Evolutionary conservation across 2,888 invertebrate species (phyloP).

Genomic region (Archips crataeganus): DNA sequence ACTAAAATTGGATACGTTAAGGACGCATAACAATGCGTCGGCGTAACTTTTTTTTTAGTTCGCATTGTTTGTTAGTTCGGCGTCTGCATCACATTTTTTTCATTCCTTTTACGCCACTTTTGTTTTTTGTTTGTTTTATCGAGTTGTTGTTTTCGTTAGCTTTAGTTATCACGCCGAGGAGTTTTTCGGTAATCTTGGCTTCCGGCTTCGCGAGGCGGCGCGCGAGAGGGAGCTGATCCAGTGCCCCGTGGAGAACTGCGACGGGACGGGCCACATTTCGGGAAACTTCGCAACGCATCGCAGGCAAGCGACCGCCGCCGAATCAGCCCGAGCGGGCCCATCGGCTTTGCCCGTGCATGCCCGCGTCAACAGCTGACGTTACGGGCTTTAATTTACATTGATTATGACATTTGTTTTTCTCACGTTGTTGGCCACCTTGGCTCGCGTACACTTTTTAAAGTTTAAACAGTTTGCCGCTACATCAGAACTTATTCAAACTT

Average conservation of each 20-base stretch:
- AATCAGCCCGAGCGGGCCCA: neutral
- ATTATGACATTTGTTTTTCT: slow-evolving; percentile 18
- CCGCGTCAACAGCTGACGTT: slow-evolving; percentile 88
- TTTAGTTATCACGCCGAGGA: slow-evolving; percentile 68
- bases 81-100: slow-evolving; percentile 44
- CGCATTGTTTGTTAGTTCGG: slow-evolving; percentile 42
- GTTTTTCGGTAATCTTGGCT: slow-evolving; percentile 73
- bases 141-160: slow-evolving; percentile 57
- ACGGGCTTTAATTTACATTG: slow-evolving; percentile 86
- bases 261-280: slow-evolving; percentile 95
- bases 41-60: slow-evolving; percentile 42
- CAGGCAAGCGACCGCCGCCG: slow-evolving; percentile 87
- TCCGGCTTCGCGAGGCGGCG: slow-evolving; percentile 87
- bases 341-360: slow-evolving; percentile 50
- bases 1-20: slow-evolving; percentile 49
- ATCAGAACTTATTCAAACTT: slow-evolving; percentile 4
- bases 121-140: slow-evolving; percentile 47
- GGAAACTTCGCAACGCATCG: slow-evolving; percentile 96
- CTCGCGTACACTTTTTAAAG: slow-evolving; percentile 14
- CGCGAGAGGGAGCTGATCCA: slow-evolving; percentile 89
- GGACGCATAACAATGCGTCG: slow-evolving; percentile 45
- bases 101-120: slow-evolving; percentile 48
- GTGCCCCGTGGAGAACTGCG: slow-evolving; percentile 93
- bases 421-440: slow-evolving; percentile 6
- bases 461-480: slow-evolving; percentile 29